Conservation (phyloP, 2,888 invertebrate genomes). For the Leucoma salicis region DNA sequence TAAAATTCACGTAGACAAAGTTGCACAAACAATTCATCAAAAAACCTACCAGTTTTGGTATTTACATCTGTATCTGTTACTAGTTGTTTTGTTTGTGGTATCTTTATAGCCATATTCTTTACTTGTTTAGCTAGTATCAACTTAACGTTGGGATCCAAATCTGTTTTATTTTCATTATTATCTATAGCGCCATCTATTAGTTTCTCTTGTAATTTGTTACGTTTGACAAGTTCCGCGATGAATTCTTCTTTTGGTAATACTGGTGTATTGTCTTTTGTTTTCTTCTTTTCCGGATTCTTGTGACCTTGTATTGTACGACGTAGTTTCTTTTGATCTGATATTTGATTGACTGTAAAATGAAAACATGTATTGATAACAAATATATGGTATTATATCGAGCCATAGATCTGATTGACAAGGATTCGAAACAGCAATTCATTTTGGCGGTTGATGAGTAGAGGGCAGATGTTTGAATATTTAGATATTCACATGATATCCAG, state of each 20-base stretch:
- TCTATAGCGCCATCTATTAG: neutral
- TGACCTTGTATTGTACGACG: slow-evolving; percentile 6
- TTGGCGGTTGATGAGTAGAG: too few species aligned
- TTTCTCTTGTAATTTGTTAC: slow-evolving; percentile 37
- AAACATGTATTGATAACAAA: too few species aligned
- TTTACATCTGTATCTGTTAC: neutral
- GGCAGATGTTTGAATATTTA: too few species aligned
- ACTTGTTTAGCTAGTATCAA: neutral
- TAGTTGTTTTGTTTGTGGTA: neutral
- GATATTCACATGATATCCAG: too few species aligned
- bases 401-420: too few species aligned
- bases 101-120: neutral
- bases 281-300: neutral
- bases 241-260: slow-evolving; percentile 16
- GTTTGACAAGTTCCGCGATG: slow-evolving; percentile 46
- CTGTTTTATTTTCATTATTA: neutral
- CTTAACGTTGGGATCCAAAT: neutral
- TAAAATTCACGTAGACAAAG: too few species aligned
- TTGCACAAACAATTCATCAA: too few species aligned
- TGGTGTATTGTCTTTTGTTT: neutral
- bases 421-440: too few species aligned
- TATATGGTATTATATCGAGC: too few species aligned
- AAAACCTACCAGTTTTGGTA: slow-evolving; percentile 2
- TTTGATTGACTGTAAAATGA: slow-evolving; percentile 1
- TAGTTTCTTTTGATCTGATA: neutral